Percentiles rank a stretch among this genome's conserved stretches.
Evolutionary conservation across 2,888 invertebrate genomes (phyloP).

Genomic region (Lasioglossum calceatum): DNA sequence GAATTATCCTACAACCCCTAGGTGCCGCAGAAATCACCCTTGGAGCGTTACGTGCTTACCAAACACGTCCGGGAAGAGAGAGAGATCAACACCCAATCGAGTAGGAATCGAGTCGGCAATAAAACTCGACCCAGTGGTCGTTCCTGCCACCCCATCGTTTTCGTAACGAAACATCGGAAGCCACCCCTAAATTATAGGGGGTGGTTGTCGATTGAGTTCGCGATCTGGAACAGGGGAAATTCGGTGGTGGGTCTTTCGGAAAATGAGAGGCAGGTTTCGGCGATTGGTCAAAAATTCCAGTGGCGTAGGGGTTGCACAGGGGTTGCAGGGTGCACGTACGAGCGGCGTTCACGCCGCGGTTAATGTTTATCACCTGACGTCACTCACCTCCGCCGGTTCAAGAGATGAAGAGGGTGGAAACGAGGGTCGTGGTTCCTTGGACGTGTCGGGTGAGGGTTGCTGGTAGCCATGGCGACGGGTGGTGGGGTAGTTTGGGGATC

Average conservation of each 20-base stretch:
- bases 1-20: neutral
- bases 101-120: neutral
- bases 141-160: neutral
- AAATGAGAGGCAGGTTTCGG: neutral
- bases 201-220: neutral
- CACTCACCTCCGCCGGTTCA: conserved; percentile 65
- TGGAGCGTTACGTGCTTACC: neutral
- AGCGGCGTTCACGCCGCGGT: conserved; percentile 53
- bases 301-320: neutral
- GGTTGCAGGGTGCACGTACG: conserved; percentile 15
- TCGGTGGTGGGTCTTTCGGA: neutral
- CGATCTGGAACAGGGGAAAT: neutral
- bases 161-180: neutral
- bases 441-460: conserved; percentile 69
- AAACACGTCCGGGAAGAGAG: neutral
- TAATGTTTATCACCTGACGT: conserved; percentile 77
- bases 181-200: neutral
- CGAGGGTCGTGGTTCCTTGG: conserved; percentile 68
- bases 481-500: conserved; percentile 81
- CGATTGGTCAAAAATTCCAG: conserved; percentile 34
- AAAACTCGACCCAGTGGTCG: neutral
- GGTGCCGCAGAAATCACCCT: neutral
- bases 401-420: conserved; percentile 35
- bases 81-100: neutral
- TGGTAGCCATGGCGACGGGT: conserved; percentile 77